These are phyloP conservation scores for Imbricaverruca yamaguchii DNA, from an alignment of 2,888 invertebrate genomes.

Conservation along the genomic window DNA sequence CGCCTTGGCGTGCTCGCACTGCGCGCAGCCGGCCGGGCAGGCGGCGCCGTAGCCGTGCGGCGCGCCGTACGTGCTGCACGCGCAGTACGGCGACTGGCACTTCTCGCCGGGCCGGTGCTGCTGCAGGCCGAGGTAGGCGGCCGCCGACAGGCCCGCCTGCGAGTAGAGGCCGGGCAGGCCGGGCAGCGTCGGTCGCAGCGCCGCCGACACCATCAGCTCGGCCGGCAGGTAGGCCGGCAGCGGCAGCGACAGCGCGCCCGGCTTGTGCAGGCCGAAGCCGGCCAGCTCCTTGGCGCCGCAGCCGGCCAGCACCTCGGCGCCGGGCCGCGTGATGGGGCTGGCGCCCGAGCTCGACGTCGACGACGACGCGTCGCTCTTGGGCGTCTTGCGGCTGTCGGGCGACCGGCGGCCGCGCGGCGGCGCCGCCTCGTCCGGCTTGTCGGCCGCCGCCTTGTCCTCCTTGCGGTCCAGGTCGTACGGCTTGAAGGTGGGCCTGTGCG, in stretches of 20 bases:
- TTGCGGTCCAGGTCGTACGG: conserved; percentile 30
- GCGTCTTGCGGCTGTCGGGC: neutral
- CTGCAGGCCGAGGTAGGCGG: conserved; percentile 27
- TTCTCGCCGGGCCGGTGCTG: conserved; percentile 27
- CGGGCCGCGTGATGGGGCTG: conserved; percentile 32
- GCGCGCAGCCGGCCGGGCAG: conserved; percentile 79
- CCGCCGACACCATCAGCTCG: neutral
- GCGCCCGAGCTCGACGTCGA: conserved; percentile 28
- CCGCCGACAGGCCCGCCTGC: conserved; percentile 34
- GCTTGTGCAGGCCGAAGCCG: neutral
- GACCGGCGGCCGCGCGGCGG: neutral
- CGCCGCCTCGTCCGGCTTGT: neutral
- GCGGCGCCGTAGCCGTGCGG: conserved; percentile 45
- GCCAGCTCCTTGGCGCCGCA: neutral
- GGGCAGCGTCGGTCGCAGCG: neutral
- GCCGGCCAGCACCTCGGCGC: conserved; percentile 32
- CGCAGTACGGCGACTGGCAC: conserved; percentile 34
- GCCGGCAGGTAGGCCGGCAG: neutral
- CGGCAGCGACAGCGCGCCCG: neutral
- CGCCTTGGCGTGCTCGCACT: conserved; percentile 65
- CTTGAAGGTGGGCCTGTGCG: conserved; percentile 42
- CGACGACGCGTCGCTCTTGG: neutral
- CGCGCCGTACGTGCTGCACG: conserved; percentile 44
- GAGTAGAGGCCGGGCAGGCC: conserved; percentile 27
- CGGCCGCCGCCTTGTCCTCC: conserved; percentile 18